Conservation (phyloP, 2,113 vertebrate species). For the Zosterops borbonicus region DNA sequence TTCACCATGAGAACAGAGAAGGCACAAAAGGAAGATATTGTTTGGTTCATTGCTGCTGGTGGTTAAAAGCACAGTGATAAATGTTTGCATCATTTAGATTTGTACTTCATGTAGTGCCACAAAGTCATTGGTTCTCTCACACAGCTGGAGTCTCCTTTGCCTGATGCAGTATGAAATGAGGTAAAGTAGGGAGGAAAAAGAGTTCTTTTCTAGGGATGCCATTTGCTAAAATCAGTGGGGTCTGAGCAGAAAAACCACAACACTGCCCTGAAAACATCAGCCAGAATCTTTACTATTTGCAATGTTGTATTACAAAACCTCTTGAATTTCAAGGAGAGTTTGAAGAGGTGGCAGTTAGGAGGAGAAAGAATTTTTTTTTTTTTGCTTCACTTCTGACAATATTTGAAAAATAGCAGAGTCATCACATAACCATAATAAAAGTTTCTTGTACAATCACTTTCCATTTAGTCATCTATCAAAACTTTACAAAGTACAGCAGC, state of each 20-base stretch:
- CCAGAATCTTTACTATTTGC: background rate
- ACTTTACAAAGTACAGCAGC: background rate
- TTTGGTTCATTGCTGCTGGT: background rate
- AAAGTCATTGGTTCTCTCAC: background rate
- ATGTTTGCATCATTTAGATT: background rate
- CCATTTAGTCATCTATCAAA: background rate
- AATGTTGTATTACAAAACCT: background rate
- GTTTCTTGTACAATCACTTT: background rate
- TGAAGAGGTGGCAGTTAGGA: background rate
- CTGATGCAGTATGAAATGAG: background rate
- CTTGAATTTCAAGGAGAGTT: background rate
- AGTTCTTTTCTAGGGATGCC: background rate
- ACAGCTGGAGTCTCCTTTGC: background rate
- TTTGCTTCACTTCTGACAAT: background rate
- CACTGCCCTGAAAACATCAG: background rate
- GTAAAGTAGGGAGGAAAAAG: background rate
- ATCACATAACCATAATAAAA: background rate
- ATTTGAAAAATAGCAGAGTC: background rate
- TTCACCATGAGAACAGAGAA: background rate
- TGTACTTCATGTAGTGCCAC: background rate
- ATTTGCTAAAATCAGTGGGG: background rate
- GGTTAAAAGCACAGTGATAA: background rate
- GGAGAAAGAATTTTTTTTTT: background rate
- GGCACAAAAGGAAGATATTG: background rate
- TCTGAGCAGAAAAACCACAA: background rate